A percentile compares a stretch with the other conserved stretches of the same genome.
These are phyloP conservation scores for Pocota personata DNA, from an alignment of 2,888 invertebrate species.

Conservation along the genomic window DNA sequence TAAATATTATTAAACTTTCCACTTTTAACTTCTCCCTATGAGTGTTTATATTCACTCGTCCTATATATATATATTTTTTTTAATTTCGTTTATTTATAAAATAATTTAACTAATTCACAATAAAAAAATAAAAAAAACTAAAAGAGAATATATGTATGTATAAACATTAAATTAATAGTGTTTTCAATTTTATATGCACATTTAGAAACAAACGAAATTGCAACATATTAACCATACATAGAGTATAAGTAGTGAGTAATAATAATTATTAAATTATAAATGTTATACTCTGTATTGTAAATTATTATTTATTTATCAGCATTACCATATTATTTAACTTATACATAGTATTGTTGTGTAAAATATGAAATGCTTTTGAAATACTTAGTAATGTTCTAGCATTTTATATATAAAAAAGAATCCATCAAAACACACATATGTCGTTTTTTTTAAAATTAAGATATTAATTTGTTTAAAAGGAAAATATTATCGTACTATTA, in stretches of 20 bases:
- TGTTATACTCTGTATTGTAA: constrained; percentile 62
- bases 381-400: constrained; percentile 29
- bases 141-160: constrained; percentile 51
- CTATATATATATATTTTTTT: not conserved
- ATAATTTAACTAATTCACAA: constrained; percentile 10
- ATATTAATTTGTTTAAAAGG: constrained; percentile 35
- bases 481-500: constrained; percentile 45
- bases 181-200: constrained; percentile 74
- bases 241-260: constrained; percentile 53
- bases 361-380: constrained; percentile 49
- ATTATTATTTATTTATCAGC: constrained; percentile 37
- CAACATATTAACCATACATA: constrained; percentile 67
- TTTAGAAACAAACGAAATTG: constrained; percentile 66
- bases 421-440: constrained; percentile 21
- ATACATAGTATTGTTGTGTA: constrained; percentile 57
- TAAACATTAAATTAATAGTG: constrained; percentile 59
- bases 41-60: constrained; percentile 38
- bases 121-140: constrained; percentile 18
- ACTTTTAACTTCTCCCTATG: constrained; percentile 37
- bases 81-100: not conserved
- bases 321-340: constrained; percentile 41
- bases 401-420: constrained; percentile 54
- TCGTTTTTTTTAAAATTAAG: constrained; percentile 30
- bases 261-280: constrained; percentile 53
- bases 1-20: constrained; percentile 11